Conservation (phyloP, 2,888 invertebrate species). For the Drosophila birchii region DNA sequence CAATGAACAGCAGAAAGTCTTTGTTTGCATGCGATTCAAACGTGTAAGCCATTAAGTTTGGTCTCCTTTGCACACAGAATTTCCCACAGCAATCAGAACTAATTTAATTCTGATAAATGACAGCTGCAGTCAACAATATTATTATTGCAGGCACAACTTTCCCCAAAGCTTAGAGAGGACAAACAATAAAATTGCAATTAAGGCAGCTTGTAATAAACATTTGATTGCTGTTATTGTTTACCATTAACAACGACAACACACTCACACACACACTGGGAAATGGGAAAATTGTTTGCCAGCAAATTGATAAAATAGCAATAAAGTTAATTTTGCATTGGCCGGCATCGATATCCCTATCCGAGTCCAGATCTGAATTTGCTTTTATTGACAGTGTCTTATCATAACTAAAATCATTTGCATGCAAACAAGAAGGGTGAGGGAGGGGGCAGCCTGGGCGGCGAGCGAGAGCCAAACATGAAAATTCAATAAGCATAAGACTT, state of each 20-base stretch:
- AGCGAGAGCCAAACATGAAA: conserved; percentile 71
- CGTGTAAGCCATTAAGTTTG: conserved; percentile 10
- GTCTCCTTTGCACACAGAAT: conserved; percentile 8
- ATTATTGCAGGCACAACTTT: conserved; percentile 32
- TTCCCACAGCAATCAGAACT: conserved; percentile 50
- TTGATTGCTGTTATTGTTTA: conserved; percentile 58
- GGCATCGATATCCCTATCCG: conserved; percentile 31
- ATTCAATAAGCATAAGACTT: conserved; percentile 84
- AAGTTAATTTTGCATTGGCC: conserved; percentile 56
- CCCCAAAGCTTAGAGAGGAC: conserved; percentile 16
- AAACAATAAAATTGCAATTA: conserved; percentile 63
- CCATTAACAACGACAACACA: conserved; percentile 28
- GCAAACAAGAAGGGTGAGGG: conserved; percentile 25
- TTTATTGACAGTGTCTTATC: conserved; percentile 73
- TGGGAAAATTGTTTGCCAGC: conserved; percentile 25
- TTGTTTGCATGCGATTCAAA: conserved; percentile 30
- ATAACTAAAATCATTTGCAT: conserved; percentile 75
- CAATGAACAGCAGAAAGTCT: conserved; percentile 2
- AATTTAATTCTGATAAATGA: conserved; percentile 59
- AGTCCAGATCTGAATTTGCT: conserved; percentile 44
- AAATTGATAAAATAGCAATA: conserved; percentile 68
- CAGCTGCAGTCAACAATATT: conserved; percentile 45
- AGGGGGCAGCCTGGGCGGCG: background rate
- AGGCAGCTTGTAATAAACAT: conserved; percentile 53
- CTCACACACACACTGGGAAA: conserved; percentile 11